These are phyloP conservation scores for Oreamnos americanus DNA, from an alignment of 2,113 vertebrate species.

Conservation along the genomic window DNA sequence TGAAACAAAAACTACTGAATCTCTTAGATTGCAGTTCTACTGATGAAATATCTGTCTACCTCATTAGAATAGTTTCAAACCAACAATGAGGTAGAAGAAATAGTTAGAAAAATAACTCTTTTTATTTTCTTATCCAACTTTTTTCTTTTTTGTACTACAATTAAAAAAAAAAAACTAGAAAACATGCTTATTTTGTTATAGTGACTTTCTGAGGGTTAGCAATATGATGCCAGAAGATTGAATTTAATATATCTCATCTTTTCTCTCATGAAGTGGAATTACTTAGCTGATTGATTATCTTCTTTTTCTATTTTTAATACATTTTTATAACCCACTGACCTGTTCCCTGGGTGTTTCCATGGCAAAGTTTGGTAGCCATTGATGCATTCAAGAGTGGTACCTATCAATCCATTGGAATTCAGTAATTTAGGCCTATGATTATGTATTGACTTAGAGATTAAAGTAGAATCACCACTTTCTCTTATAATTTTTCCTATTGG, in stretches of 20 bases:
- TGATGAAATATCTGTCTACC: background rate
- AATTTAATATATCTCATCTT: slow-evolving; percentile 38
- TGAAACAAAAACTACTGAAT: background rate
- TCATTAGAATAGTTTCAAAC: background rate
- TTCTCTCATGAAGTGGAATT: slow-evolving; percentile 33
- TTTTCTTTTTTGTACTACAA: background rate
- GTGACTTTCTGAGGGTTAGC: background rate
- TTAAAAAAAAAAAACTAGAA: background rate
- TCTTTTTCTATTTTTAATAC: background rate
- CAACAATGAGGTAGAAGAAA: background rate
- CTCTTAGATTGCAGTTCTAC: background rate
- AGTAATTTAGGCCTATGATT: background rate
- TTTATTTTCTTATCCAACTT: slow-evolving; percentile 22
- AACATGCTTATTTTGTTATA: slow-evolving; percentile 22
- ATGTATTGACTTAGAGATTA: slow-evolving; percentile 35
- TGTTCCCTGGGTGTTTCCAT: background rate
- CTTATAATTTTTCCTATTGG: background rate
- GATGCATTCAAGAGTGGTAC: background rate
- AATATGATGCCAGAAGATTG: background rate
- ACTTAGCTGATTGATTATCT: slow-evolving; percentile 20
- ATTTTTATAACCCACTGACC: background rate
- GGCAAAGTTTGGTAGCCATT: background rate
- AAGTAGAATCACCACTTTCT: background rate
- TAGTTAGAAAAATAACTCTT: background rate
- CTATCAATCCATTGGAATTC: slow-evolving; percentile 19